Percentiles rank a stretch among this genome's conserved stretches.
phyloP scores from a whole-genome alignment of 2,113 vertebrate genomes.

The Ammodytes marinus region DNA sequence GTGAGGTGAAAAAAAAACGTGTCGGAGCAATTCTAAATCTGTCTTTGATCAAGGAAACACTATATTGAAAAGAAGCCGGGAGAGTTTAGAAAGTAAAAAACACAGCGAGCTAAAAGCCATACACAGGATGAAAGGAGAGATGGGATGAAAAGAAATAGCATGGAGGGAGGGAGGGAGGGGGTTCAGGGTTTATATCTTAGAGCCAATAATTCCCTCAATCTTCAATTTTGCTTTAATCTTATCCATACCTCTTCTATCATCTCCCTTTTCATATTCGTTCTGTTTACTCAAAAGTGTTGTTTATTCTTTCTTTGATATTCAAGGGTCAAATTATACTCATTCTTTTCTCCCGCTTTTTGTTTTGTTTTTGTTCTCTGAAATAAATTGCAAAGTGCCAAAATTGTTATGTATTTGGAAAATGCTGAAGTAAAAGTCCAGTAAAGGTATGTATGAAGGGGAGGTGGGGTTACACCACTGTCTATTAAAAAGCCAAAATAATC shows the following conservation, averaged over 20 bases:
- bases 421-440: too few relatives aligned
- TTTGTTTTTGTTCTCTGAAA: too few relatives aligned
- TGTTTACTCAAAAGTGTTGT: too few relatives aligned
- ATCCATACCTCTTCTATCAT: not conserved
- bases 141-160: constrained; percentile 44
- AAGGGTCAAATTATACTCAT: too few relatives aligned
- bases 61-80: constrained; percentile 47
- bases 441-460: too few relatives aligned
- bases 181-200: constrained; percentile 32
- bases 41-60: constrained; percentile 64
- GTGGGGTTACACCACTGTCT: too few relatives aligned
- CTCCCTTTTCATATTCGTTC: not conserved
- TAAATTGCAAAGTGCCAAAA: too few relatives aligned
- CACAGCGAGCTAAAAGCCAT: constrained; percentile 29
- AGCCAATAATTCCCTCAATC: constrained; percentile 27
- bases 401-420: too few relatives aligned
- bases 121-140: constrained; percentile 34
- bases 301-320: too few relatives aligned
- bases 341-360: too few relatives aligned
- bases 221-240: constrained; percentile 36
- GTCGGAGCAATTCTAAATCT: constrained; percentile 41
- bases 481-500: not conserved
- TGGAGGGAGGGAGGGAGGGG: not conserved
- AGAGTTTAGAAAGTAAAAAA: constrained; percentile 46
- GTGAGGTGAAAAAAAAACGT: constrained; percentile 19